Percentiles rank a stretch among this genome's conserved stretches.
These are phyloP conservation scores for Pelodiscus sinensis DNA, from an alignment of 2,113 vertebrate genomes.

Conservation along the genomic window DNA sequence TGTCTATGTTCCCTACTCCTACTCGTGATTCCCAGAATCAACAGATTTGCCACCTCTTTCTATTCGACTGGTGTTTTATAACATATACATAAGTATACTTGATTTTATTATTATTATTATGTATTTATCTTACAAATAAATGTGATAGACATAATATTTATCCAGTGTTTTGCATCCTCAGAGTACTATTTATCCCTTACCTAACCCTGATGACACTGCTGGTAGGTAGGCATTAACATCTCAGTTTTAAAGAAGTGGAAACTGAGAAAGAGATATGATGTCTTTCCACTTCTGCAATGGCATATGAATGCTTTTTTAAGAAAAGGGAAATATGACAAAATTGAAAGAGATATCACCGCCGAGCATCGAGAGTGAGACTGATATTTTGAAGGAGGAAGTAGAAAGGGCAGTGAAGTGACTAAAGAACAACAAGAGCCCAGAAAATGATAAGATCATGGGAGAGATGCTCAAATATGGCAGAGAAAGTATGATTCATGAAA, in stretches of 20 bases:
- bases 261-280: not conserved
- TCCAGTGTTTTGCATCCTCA: not conserved
- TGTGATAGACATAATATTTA: not conserved
- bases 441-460: no score
- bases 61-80: not conserved
- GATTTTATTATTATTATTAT: not conserved
- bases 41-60: not conserved
- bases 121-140: not conserved
- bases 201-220: not conserved
- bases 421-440: no score
- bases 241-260: not conserved
- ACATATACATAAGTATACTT: not conserved
- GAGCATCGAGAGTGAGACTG: no score
- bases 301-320: not conserved
- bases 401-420: no score
- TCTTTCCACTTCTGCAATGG: not conserved
- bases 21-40: no score
- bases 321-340: not conserved
- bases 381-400: no score
- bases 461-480: no score
- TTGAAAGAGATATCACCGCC: no score
- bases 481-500: no score
- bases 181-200: not conserved
- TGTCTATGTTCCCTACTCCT: no score
- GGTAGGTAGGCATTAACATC: not conserved